Percentiles rank a stretch among this genome's conserved stretches.
phyloP scores from a whole-genome alignment of 2,888 invertebrate genomes.

The Lydus trimaculatus region DNA sequence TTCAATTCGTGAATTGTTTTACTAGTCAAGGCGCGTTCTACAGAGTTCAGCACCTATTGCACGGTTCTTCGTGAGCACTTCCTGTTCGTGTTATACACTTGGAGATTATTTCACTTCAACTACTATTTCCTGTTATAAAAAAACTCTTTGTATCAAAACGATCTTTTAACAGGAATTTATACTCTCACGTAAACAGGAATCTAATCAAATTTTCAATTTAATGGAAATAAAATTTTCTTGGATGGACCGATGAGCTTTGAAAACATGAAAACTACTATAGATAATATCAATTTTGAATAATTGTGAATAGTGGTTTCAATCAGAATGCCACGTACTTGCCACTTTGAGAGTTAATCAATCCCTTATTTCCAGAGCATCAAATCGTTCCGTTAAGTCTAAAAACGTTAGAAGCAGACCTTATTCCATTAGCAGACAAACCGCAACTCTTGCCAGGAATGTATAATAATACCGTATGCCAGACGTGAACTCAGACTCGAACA shows the following conservation, averaged over 20 bases:
- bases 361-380: slow-evolving; percentile 12
- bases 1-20: slow-evolving; percentile 54
- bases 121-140: slow-evolving; percentile 17
- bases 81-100: slow-evolving; percentile 50
- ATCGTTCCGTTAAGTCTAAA: slow-evolving; percentile 12
- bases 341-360: slow-evolving; percentile 16
- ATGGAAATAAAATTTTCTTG: not conserved
- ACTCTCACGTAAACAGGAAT: not conserved
- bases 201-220: slow-evolving; percentile 2
- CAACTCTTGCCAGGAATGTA: slow-evolving; percentile 13
- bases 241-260: not conserved
- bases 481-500: slow-evolving; percentile 6
- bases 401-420: slow-evolving; percentile 13
- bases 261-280: not conserved
- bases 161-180: slow-evolving; percentile 1
- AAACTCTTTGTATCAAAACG: not conserved
- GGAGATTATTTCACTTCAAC: slow-evolving; percentile 45
- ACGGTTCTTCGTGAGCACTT: slow-evolving; percentile 48
- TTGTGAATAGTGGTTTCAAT: slow-evolving; percentile 17
- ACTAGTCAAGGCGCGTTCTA: slow-evolving; percentile 51
- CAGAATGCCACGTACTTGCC: slow-evolving; percentile 13
- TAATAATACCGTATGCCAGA: slow-evolving; percentile 12
- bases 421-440: slow-evolving; percentile 15
- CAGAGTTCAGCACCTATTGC: slow-evolving; percentile 49
- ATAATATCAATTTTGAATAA: slow-evolving; percentile 11